Evolutionary conservation across 2,113 vertebrate species (phyloP).

Genomic region (Odontesthes bonariensis): DNA sequence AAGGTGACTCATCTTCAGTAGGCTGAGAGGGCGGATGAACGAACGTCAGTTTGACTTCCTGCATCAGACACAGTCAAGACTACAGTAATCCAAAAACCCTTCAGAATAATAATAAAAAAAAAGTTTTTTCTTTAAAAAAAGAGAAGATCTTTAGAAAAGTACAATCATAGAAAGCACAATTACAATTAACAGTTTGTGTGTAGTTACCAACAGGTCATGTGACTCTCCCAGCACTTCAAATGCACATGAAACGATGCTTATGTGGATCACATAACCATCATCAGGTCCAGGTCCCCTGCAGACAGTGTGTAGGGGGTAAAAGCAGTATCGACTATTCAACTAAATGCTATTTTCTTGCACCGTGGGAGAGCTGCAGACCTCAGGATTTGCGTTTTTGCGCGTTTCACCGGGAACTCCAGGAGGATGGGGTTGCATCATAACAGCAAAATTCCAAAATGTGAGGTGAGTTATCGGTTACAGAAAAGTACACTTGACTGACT

Average conservation of each 20-base stretch:
- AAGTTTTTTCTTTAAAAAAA: constrained; percentile 12
- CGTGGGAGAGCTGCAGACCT: constrained; percentile 32
- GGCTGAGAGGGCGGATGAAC: constrained; percentile 12
- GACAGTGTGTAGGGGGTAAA: constrained; percentile 24
- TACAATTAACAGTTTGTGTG: constrained; percentile 64
- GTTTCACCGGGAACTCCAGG: constrained; percentile 36
- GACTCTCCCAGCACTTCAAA: constrained; percentile 61
- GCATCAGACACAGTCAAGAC: constrained; percentile 47
- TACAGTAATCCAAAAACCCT: constrained; percentile 61
- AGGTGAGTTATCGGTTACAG: constrained; percentile 33
- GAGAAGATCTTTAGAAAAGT: constrained; percentile 69
- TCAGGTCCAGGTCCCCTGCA: constrained; percentile 62
- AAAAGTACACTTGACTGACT: constrained; percentile 69
- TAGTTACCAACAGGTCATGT: constrained; percentile 57
- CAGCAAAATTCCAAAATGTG: constrained; percentile 15
- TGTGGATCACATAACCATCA: constrained; percentile 52
- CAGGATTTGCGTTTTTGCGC: background rate
- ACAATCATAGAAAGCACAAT: constrained; percentile 74
- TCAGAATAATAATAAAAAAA: constrained; percentile 58
- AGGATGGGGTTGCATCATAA: constrained; percentile 22
- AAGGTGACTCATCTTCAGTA: constrained; percentile 19
- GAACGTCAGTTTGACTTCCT: constrained; percentile 30
- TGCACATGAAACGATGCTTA: constrained; percentile 47
- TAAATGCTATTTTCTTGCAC: constrained; percentile 47
- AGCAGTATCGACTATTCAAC: constrained; percentile 12